phyloP scores from a whole-genome alignment of 2,113 vertebrate genomes.

The Setophaga kirtlandii region DNA sequence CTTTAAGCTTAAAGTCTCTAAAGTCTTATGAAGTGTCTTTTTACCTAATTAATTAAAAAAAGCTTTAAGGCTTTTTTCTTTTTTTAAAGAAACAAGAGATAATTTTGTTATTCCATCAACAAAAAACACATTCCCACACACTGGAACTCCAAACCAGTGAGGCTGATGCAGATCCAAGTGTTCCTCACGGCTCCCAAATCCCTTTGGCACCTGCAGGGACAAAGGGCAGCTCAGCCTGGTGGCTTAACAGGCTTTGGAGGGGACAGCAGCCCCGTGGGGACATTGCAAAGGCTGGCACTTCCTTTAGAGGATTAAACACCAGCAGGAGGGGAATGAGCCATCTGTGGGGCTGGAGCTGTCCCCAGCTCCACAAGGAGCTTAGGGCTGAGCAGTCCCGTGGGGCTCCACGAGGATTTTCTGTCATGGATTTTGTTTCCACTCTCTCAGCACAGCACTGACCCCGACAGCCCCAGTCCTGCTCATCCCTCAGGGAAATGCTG shows the following conservation, averaged over 20 bases:
- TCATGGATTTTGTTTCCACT: fast-evolving
- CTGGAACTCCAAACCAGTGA: fast-evolving
- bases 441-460: not conserved
- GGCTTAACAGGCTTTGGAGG: not conserved
- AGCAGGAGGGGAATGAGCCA: not conserved
- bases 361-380: not conserved
- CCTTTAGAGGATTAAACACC: not conserved
- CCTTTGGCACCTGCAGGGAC: not conserved
- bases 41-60: no score
- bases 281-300: not conserved
- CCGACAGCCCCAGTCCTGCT: fast-evolving
- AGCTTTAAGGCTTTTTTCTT: no score
- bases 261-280: not conserved
- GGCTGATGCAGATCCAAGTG: not conserved
- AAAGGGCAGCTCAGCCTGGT: fast-evolving
- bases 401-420: not conserved
- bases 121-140: no score
- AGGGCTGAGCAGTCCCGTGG: fast-evolving
- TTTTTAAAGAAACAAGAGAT: no score
- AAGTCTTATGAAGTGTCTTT: no score
- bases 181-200: not conserved
- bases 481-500: fast-evolving
- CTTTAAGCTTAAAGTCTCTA: no score
- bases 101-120: no score
- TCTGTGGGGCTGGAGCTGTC: not conserved